Base-by-base conservation (phyloP, 2,113 vertebrate genomes). In the Thalassoma bifasciatum region DNA sequence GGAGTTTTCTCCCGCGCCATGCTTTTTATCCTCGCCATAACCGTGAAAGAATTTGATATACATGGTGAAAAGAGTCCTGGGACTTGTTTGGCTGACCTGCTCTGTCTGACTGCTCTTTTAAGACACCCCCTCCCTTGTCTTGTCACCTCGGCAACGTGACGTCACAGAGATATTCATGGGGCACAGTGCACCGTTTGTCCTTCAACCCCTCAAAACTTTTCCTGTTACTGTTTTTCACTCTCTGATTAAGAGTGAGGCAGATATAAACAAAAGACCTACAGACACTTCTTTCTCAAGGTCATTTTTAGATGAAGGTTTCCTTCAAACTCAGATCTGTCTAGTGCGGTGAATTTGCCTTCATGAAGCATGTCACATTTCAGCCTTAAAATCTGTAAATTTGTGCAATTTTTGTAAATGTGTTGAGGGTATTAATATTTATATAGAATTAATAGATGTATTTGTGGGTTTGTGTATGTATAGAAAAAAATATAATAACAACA, bases 11-110 rank as follows among this genome's bases (percentile, higher is more conserved):
- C 23, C 22, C 34, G 12, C 56, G 21, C 84, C 64, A 4, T 79
- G 79, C 50, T 81, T 85, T 21, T 79, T 75, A 30, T 84, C 81
- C 24, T 17, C 53, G 12, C 42, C 69, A 68, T 85, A 88, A 61
- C 26, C 72, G 53, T 84, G 71, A 7, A 81, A 91, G 30, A 93
- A 88, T 85, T 92, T 91, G 11, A 94, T 82, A 16, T 93, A 92
- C 92, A 94, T 93, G 38, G 11, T 8, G 46, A 64, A 54, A 70
- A 62, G 1, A 7, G 47, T 61, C n/a, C 57, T 42, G 52, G 49
- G 68, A 38, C 61, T 75, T 36, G 60, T 75, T 67, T 50, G 12
- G 19, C 30, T 30, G 40, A 66, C 23, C 50, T 70, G 47, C 75
- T 79, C 47, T 0, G 36, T 56, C 66, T 60, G 62, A 10, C 56